Base-by-base conservation (phyloP, 2,113 vertebrate genomes). In the Cervus canadensis region DNA sequence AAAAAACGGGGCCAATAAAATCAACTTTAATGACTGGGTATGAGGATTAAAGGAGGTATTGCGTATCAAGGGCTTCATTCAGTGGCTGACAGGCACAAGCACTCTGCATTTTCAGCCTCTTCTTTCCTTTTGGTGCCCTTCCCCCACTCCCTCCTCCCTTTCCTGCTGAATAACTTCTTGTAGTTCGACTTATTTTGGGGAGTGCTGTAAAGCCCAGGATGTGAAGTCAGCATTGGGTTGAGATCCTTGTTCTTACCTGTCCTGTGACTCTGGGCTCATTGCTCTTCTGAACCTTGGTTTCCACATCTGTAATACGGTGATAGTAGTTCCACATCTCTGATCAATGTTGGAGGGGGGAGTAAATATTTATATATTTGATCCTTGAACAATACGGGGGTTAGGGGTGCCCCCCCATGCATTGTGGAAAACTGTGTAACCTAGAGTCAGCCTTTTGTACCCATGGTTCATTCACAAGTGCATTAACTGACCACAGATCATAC, bases 11-110 rank as follows among this genome's bases (percentile, higher is more conserved):
- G 13, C n/a, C 40, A n/a, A 89, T 79, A 36, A 15, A 43, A 21
- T 9, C 16, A n/a, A 85, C 62, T 60, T 89, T 90, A 90, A 45
- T 89, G 85, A 16, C 2, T 60, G n/a, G 17, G 10, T 30, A 3
- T 94, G 84, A 91, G 26, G 50, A 67, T 78, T 67, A 84, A 88
- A 94, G 85, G 50, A 91, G 30, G 48, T 25, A 64, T 43, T 8
- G n/a, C 25, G 45, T 7, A 12, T 28, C 8, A n/a, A 83, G 14
- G 8, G 45, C 30, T 21, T 83, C 60, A 16, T 83, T 74, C 33
- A 28, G 2, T 76, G 3, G 33, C 33, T 54, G 50, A 59, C 45
- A 33, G 17, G n/a, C 82, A 21, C 52, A 52, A 23, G 48, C 33
- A 56, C 7, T 83, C 57, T 43, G 12, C 45, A 56, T 28, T 64